Percentiles rank a stretch among this genome's conserved stretches.
Conservation (phyloP, 1,140 invertebrate genomes). For the Bicyclus anynana region DNA sequence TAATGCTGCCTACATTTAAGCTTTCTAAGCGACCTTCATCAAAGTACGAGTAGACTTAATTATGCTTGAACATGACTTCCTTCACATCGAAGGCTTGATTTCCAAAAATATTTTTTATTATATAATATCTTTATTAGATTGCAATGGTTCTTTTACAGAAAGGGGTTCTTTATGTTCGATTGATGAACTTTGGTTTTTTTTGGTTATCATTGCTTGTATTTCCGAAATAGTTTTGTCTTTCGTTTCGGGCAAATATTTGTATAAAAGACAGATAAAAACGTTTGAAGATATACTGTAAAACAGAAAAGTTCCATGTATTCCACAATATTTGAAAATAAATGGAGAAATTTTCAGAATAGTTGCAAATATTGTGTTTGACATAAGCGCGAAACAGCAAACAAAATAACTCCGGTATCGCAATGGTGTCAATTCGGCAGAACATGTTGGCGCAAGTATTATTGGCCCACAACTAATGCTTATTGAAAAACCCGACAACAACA, state of each 20-base stretch:
- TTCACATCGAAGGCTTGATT: too few species aligned
- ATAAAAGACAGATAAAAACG: slow-evolving; percentile 13
- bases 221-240: slow-evolving; percentile 28
- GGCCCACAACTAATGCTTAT: slow-evolving; percentile 25
- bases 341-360: slow-evolving; percentile 24
- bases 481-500: slow-evolving; percentile 25
- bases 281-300: slow-evolving; percentile 19
- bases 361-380: neutral
- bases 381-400: slow-evolving; percentile 9
- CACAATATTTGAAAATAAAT: slow-evolving; percentile 21
- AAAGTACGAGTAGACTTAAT: too few species aligned
- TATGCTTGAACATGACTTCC: too few species aligned
- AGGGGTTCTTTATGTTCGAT: too few species aligned
- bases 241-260: slow-evolving; percentile 28
- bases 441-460: slow-evolving; percentile 7
- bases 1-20: too few species aligned
- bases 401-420: slow-evolving; percentile 15
- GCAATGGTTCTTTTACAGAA: too few species aligned
- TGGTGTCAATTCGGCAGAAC: slow-evolving; percentile 22
- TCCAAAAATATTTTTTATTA: too few species aligned
- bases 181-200: too few species aligned
- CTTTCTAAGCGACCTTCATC: too few species aligned
- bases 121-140: too few species aligned
- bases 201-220: slow-evolving; percentile 11
- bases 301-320: slow-evolving; percentile 25